Evolutionary conservation across 2,888 invertebrate species (phyloP), one percentile per base, ranked within the genome.

Genomic region (Scaptomyza reducta): DNA sequence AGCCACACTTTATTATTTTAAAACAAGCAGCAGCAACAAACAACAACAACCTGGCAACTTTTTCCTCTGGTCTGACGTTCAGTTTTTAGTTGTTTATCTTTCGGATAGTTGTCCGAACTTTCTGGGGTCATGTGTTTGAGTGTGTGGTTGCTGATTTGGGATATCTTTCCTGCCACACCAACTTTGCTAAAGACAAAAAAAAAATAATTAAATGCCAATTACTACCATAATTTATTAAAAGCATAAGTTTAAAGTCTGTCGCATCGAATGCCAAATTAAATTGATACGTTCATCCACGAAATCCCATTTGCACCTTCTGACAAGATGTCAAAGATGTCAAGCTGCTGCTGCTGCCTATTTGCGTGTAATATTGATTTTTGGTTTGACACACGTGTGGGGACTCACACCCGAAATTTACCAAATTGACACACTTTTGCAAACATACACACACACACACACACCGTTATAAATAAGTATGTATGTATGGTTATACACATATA

Each of bases 1-100:
- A 79, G 72, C 85, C 74, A 60, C 87, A 84, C 82, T 84, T 70
- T 84, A 87, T 87, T 87, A 81, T 84, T 84, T 70, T 71, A 68
- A 68, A 74, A 83, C 81, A 83, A 83, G 70, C 50, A 78, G 16
- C 56, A 63, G 41, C 57, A 73, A 41, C 53, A 31, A 70, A 53
- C 60, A 73, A 25, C 42, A 68, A 41, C 50, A 71, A 51, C 61
- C 44, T 35, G 45, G 79, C 63, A 85, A 73, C 73, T 73, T 74
- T 55, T 59, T 72, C 55, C 60, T 54, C 54, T 49, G 59, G 47
- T 53, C 44, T 50, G 51, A 22, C 31, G 49, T 47, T 58, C 53
- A 65, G 57, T 62, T 70, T 65, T 10, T 57, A 41, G 61, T 74
- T 84, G 84, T 84, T 84, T 87, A 77, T 83, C 84, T 87, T 83